Percentiles rank a stretch among this genome's conserved stretches.
Conservation (phyloP, 2,888 invertebrate species). For the Anthoptus insignis region DNA sequence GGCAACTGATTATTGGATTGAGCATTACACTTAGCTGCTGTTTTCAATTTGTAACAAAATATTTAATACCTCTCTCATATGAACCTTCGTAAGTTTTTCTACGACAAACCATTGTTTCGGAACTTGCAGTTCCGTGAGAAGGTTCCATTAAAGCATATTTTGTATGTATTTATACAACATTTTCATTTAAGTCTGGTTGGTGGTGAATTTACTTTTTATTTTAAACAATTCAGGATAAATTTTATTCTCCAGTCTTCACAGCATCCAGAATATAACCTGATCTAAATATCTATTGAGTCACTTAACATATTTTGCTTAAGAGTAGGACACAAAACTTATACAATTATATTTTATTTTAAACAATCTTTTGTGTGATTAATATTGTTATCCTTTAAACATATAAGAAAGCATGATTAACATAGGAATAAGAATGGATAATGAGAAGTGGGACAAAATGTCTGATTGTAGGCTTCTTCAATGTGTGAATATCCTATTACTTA, state of each 20-base stretch:
- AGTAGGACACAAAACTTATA: slow-evolving; percentile 5
- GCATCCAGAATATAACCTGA: not conserved
- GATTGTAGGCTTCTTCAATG: no score
- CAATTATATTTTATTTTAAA: slow-evolving; percentile 11
- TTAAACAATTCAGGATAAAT: not conserved
- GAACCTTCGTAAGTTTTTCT: no score
- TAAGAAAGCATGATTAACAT: not conserved
- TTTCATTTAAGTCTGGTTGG: not conserved
- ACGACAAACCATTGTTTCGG: no score
- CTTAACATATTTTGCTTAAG: not conserved
- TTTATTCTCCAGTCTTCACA: not conserved
- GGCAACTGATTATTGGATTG: not conserved
- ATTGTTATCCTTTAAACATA: no score
- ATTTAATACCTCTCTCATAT: not conserved
- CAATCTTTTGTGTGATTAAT: not conserved
- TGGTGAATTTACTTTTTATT: not conserved
- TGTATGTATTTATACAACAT: no score
- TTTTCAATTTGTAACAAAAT: not conserved
- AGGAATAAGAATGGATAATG: no score
- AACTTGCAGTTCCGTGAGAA: no score
- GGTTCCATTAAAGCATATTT: no score
- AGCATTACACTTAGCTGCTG: not conserved
- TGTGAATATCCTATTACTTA: no score
- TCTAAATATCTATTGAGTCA: not conserved
- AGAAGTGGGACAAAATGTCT: no score